These are phyloP conservation scores for Aromia moschata DNA, from an alignment of 2,888 invertebrate species.

Conservation along the genomic window DNA sequence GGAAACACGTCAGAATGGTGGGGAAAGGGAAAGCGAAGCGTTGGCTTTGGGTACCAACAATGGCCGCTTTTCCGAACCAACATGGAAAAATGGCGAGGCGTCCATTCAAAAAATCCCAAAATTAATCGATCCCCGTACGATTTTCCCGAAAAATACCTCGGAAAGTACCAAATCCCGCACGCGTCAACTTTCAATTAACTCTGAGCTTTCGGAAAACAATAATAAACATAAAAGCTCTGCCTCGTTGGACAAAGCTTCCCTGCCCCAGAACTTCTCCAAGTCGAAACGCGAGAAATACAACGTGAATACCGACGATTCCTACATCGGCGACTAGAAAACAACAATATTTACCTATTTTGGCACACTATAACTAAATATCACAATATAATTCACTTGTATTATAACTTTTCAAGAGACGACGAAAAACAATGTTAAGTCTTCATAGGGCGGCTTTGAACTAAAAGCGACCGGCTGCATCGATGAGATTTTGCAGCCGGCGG, in stretches of 20 bases:
- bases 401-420: constrained; percentile 57
- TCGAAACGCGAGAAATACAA: constrained; percentile 8
- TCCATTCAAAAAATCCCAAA: constrained; percentile 37
- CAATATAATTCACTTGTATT: constrained; percentile 62
- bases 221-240: constrained; percentile 46
- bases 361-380: constrained; percentile 64
- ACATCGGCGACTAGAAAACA: constrained; percentile 16
- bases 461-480: constrained; percentile 54
- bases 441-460: constrained; percentile 60
- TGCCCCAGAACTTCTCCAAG: constrained; percentile 14
- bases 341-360: constrained; percentile 62
- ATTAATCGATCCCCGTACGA: constrained; percentile 14
- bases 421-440: constrained; percentile 56
- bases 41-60: constrained; percentile 56
- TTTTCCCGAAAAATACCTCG: constrained; percentile 10
- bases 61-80: constrained; percentile 63
- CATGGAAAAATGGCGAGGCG: constrained; percentile 60
- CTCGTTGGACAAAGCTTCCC: constrained; percentile 26
- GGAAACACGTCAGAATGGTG: constrained; percentile 48
- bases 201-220: constrained; percentile 42
- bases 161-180: constrained; percentile 12
- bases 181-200: constrained; percentile 17
- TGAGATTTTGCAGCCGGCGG: constrained; percentile 47
- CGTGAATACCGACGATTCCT: background rate
- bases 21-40: constrained; percentile 58